These are phyloP conservation scores for Aphodius granarius DNA, from an alignment of 2,888 invertebrate genomes.

Conservation along the genomic window DNA sequence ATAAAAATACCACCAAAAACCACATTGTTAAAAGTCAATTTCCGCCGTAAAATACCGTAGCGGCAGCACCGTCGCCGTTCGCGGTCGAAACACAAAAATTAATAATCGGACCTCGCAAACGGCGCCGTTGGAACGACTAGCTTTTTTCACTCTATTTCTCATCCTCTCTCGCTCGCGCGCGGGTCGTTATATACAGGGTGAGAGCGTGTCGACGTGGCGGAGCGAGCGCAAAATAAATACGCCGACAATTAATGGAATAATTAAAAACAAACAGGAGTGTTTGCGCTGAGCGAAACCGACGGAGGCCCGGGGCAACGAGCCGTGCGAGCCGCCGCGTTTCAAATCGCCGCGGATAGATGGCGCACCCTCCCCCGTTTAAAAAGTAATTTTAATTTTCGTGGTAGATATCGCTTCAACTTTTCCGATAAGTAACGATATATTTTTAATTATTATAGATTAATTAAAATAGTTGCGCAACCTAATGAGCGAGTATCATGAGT, in stretches of 20 bases:
- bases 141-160: too few species aligned
- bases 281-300: neutral
- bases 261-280: conserved; percentile 10
- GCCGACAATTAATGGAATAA: conserved; percentile 6
- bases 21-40: neutral
- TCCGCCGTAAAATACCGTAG: neutral
- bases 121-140: neutral
- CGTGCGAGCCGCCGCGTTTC: neutral
- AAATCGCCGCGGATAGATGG: neutral
- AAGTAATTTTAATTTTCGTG: neutral
- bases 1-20: neutral
- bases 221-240: conserved; percentile 1
- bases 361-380: neutral
- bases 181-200: neutral
- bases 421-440: neutral
- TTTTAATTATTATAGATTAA: too few species aligned
- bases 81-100: neutral
- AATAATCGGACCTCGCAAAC: neutral
- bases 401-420: neutral
- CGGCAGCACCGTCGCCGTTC: neutral
- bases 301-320: neutral
- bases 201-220: neutral
- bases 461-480: too few species aligned
- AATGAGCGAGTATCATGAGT: too few species aligned
- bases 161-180: neutral